A percentile compares a stretch with the other conserved stretches of the same genome.
Evolutionary conservation across 1,140 invertebrate genomes (phyloP).

Genomic region (Vanessa tameamea): DNA sequence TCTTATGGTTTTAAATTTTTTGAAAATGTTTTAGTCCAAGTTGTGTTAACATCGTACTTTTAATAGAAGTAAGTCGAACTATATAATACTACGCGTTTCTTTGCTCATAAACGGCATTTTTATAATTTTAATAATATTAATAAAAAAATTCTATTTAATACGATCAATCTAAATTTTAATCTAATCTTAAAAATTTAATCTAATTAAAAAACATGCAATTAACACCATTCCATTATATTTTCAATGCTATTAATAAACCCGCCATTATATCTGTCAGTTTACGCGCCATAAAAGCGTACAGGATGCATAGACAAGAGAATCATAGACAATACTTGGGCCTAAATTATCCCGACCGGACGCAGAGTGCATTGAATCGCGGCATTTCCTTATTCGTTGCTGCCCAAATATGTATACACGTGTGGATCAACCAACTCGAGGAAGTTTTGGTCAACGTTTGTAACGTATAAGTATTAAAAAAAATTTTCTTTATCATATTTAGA

Average conservation of each 20-base stretch:
- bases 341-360: conserved; percentile 54
- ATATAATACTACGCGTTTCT: too few relatives aligned
- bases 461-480: conserved; percentile 9
- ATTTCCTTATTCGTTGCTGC: conserved; percentile 48
- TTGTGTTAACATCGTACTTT: too few relatives aligned
- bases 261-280: conserved; percentile 32
- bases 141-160: too few relatives aligned
- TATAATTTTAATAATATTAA: too few relatives aligned
- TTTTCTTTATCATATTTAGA: conserved; percentile 1
- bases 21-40: too few relatives aligned
- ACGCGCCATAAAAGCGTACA: conserved; percentile 41
- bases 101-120: too few relatives aligned
- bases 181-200: too few relatives aligned
- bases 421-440: conserved; percentile 35
- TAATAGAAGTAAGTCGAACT: too few relatives aligned
- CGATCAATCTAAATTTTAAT: too few relatives aligned
- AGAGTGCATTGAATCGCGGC: conserved; percentile 57
- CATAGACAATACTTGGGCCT: conserved; percentile 54
- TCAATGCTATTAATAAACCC: conserved; percentile 16
- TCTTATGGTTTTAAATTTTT: too few relatives aligned
- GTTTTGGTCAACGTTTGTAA: conserved; percentile 41
- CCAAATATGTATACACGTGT: conserved; percentile 53
- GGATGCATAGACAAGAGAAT: conserved; percentile 54
- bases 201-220: not conserved
- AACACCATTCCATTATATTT: not conserved